Evolutionary conservation across 2,888 invertebrate genomes (phyloP), one percentile per base, ranked within the genome.

Genomic region (Aporophyla lueneburgensis): DNA sequence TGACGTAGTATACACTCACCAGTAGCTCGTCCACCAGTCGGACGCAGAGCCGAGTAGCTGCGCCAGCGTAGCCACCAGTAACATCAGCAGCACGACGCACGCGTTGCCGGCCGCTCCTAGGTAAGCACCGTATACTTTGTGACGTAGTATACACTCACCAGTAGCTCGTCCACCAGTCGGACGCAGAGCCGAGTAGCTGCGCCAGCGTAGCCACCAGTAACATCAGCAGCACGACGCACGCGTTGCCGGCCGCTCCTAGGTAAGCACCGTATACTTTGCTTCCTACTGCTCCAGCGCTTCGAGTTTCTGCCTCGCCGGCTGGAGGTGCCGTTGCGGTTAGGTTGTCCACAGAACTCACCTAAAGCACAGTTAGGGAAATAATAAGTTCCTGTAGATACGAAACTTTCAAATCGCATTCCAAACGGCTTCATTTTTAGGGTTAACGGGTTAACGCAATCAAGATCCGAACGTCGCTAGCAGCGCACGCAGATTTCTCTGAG

Each of bases 21-120:
- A 98, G 90, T 97, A 97, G 10, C 98, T 97, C 12, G 98, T 97
- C 96, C 98, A 99, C 94, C 97, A 98, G 92, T 99, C 99, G 1
- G 98, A 97, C 10, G 97, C 97, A 16, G 98, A 98, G 2, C 98
- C 98, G 58, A 98, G 93, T 10, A 97, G 87, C 94, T 98, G 98
- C 1, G 98, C 97, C 0, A 97, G 81, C 33, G 97, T 86, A 84
- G 98, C 98, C 49, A 98, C 97, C 5, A 97, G 65, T 6, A 97
- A 83, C 93, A 98, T 97, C 0, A 97, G 91, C 27, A 97, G 87
- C 54, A 98, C 97, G 6, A 97, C 89, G 65, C 97, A 95, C 82
- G 97, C 97, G 84, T 97, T 97, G 0, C 98, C 98, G 65, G 98
- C 98, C 5, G 98, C 98, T 21, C 94, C 92, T 77, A 98, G 5